Evolutionary conservation across 2,797 vertebrate species (phyloP), one percentile per base, ranked within the genome.

Genomic region (Hafferia zeledoni): DNA sequence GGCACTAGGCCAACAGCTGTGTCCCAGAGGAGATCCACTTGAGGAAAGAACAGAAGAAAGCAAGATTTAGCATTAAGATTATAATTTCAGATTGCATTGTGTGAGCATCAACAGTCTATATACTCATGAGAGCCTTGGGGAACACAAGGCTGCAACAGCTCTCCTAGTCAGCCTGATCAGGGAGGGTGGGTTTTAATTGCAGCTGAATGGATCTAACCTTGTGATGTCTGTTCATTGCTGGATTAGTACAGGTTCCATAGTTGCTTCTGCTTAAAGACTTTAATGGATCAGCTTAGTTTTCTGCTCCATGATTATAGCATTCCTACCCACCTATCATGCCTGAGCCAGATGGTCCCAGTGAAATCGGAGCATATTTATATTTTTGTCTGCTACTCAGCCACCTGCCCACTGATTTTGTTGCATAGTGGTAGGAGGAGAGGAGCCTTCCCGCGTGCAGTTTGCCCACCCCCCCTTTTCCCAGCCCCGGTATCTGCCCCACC

Each of bases 81-180:
- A 89, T 96, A 95, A 97, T 96, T 98, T 97, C 92, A 96, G 96
- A 96, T 96, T 94, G 84, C 75, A 79, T 93, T 87, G 91, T 95
- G 88, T 28, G 5, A 67, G 87, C 83, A 94, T 88, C 95, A 94
- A 94, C 76, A 90, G 92, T 83, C 47, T 24, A 17, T 24, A 17
- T 76, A 88, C 41, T 93, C 89, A 52, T 22, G 57, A 93, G 80
- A 92, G 76, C 31, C 95, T 94, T 47, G 89, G 95, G 84, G 89
- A 94, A 5, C 64, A 46, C 43, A 8, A 17, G 19, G 47, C 81
- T 43, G 63, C 81, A 85, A 35, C 37, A 96, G 82, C 69, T 92
- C 92, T 84, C 78, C 70, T 52, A 91, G 86, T 72, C 71, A 78
- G 82, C 55, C 89, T 61, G 86, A 78, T 28, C 60, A 78, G 78